Conservation (phyloP, 2,888 invertebrate species). For the Anagyrus pseudococci region DNA sequence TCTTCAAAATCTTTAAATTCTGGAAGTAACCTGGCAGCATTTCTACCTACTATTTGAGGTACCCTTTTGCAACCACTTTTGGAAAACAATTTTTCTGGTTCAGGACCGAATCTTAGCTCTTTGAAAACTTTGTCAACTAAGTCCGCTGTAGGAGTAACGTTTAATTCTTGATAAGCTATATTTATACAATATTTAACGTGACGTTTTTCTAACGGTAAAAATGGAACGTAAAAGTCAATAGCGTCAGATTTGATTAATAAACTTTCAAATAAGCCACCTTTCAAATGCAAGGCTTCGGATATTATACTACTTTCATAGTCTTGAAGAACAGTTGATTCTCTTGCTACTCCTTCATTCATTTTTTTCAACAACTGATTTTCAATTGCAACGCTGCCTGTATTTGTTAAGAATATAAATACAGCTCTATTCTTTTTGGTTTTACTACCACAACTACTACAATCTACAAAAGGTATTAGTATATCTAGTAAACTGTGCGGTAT, state of each 20-base stretch:
- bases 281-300: not conserved
- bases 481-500: conserved; percentile 24
- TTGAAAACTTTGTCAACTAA: conserved; percentile 18
- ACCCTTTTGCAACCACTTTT: conserved; percentile 33
- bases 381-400: conserved; percentile 21
- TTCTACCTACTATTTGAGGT: conserved; percentile 23
- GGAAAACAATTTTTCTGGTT: conserved; percentile 22
- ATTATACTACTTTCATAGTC: conserved; percentile 23
- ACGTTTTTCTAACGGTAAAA: conserved; percentile 27
- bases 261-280: conserved; percentile 24
- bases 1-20: too few species aligned
- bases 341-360: conserved; percentile 1
- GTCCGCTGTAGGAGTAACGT: conserved; percentile 8
- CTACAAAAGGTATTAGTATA: conserved; percentile 27
- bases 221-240: conserved; percentile 31
- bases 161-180: conserved; percentile 19
- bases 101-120: conserved; percentile 30
- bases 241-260: conserved; percentile 22
- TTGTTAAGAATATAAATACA: conserved; percentile 31
- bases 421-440: conserved; percentile 21
- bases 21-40: not conserved
- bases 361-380: conserved; percentile 8
- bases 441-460: conserved; percentile 15
- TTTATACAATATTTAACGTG: conserved; percentile 26
- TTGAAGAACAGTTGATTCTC: conserved; percentile 22